These are phyloP conservation scores for Agriopis aurantiaria DNA, from an alignment of 2,888 invertebrate genomes.

Conservation along the genomic window DNA sequence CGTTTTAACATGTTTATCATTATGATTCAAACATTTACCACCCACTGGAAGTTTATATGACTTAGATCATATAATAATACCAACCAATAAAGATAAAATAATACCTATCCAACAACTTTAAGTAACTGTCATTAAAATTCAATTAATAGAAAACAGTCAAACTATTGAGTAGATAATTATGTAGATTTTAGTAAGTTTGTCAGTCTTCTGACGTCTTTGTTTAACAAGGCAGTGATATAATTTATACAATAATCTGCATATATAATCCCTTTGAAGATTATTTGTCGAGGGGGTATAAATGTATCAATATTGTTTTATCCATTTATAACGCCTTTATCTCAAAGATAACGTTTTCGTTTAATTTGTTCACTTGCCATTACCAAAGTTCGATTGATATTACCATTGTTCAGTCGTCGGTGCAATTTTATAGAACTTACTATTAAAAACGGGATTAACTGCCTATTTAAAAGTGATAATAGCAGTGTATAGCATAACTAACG, in stretches of 20 bases:
- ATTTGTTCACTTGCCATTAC: slow-evolving; percentile 8
- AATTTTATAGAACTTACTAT: background rate
- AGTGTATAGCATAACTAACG: background rate
- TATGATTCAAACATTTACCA: background rate
- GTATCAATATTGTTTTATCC: slow-evolving; percentile 31
- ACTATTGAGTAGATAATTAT: slow-evolving; percentile 1
- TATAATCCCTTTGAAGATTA: slow-evolving; percentile 34
- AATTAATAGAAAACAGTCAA: slow-evolving; percentile 12
- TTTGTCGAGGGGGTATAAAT: slow-evolving; percentile 38
- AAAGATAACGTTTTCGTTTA: slow-evolving; percentile 26
- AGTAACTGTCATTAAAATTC: slow-evolving; percentile 18
- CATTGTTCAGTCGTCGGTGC: slow-evolving; percentile 25
- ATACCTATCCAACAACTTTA: background rate
- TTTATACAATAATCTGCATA: slow-evolving; percentile 21
- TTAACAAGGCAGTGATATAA: slow-evolving; percentile 11
- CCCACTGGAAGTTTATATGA: slow-evolving; percentile 1
- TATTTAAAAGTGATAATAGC: no score
- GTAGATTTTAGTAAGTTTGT: background rate
- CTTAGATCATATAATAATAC: slow-evolving; percentile 4
- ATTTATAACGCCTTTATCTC: slow-evolving; percentile 29
- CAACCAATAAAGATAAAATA: slow-evolving; percentile 14
- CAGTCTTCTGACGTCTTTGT: slow-evolving; percentile 23
- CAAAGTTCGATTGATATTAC: slow-evolving; percentile 19
- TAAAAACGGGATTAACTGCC: background rate
- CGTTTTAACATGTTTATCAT: background rate